Evolutionary conservation across 2,797 vertebrate species (phyloP), one percentile per base, ranked within the genome.

Genomic region (Peromyscus attwateri): DNA sequence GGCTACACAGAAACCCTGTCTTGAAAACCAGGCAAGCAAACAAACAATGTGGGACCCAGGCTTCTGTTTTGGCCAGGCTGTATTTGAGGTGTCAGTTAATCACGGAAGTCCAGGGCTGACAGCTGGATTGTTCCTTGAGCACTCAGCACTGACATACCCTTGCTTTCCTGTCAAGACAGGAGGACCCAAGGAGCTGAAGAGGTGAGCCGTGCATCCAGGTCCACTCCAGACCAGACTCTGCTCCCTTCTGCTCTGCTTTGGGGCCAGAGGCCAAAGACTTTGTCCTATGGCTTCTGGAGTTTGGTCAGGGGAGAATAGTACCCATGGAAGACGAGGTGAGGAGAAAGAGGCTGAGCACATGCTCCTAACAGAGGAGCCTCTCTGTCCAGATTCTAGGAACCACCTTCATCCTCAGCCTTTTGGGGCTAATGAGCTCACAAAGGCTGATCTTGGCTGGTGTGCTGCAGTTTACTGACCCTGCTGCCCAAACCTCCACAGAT

Each of bases 91-190:
- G 49, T 10, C 13, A 46, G 19, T 70, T 52, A 81, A 73, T 81
- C 34, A 68, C 25, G 77, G 27, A 37, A 46, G 62, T 91, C 57
- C 12, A n/a, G 1, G 84, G 31, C 40, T 49, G 79, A 66, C 43
- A 9, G 21, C 6, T 12, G 43, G 52, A 14, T 29, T 37, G 66
- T 13, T 55, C 73, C 6, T 0, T 5, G 37, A 68, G 57, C 21
- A 0, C 21, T 60, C 1, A 2, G 2, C 8, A 7, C 49, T 76
- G 34, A 4, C 0, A 0, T 1, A 2, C 10, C 6, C 3, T 49
- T 6, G 19, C 29, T 68, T 92, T 79, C 14, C 75, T 25, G 70
- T 31, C 62, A 0, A 4, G 77, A 88, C 8, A 40, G 87, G 71
- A 79, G 46, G 25, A 14, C 10, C 4, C 11, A 76, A 37, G 62